Base-by-base conservation (phyloP, 2,888 invertebrate species). In the Strigamia crassipes region DNA sequence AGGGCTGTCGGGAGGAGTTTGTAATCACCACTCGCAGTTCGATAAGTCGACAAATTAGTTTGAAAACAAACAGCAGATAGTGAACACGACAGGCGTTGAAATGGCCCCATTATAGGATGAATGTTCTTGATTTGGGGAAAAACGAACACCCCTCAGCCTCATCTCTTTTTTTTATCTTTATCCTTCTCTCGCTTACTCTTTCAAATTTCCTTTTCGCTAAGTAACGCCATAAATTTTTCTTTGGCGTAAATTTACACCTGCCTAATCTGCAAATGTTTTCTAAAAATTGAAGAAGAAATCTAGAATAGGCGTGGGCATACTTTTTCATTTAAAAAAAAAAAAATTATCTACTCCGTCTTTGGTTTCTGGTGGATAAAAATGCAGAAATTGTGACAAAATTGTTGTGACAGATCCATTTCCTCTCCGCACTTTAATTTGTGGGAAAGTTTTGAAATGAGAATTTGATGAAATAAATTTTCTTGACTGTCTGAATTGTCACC, bases 21-120 rank as follows among this genome's bases (percentile, higher is more conserved):
- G 66, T 66, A 66, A 66, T 66, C 66, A 66, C 66, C 66, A 66
- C 66, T 66, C 66, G 66, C 66, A 66, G 66, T 66, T 66, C 66
- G 66, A 66, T 66, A 66, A 66, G 66, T 66, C 66, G 66, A 66
- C 66, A 66, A 66, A 66, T 66, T 66, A 66, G 66, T 66, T 66
- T 66, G 66, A 66, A 66, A 66, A 66, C 66, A 66, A 66, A 66
- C 66, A 66, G 66, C 66, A 66, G 66, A 66, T 66, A 66, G 66
- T 66, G 66, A 66, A 66, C 66, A 66, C 31, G 66, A 31, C 66
- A 66, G 66, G 66, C 66, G 66, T 66, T 66, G 66, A 66, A 66
- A 66, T 66, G 66, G 66, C 66, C 66, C 66, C 66, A 66, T 66
- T 66, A 66, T 66, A 23, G 66, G 66, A 66, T 66, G 66, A 66